Percentiles rank a stretch among this genome's conserved stretches.
Conservation (phyloP, 2,113 vertebrate genomes). For the Labeo catla region DNA sequence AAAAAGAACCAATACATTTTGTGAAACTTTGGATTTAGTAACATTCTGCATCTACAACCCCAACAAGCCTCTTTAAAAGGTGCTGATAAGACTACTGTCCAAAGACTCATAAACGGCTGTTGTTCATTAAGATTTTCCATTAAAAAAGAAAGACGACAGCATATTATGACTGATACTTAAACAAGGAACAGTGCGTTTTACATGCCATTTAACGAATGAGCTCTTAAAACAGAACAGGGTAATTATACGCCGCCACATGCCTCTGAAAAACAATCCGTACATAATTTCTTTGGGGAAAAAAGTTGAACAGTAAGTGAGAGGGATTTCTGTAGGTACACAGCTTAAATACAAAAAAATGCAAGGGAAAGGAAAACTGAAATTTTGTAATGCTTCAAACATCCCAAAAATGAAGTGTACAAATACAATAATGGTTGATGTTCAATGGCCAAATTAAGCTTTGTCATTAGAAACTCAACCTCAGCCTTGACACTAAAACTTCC, state of each 20-base stretch:
- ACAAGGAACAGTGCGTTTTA: conserved; percentile 27
- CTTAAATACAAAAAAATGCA: conserved; percentile 39
- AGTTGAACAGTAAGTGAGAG: conserved; percentile 41
- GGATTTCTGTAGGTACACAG: conserved; percentile 47
- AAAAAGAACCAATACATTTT: background rate
- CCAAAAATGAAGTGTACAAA: background rate
- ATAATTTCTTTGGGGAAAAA: conserved; percentile 45
- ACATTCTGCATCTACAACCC: background rate
- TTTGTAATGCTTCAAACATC: background rate
- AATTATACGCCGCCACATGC: conserved; percentile 49
- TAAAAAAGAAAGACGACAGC: background rate
- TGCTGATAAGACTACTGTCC: conserved; percentile 55
- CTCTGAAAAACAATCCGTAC: conserved; percentile 11
- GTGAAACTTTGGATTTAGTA: background rate
- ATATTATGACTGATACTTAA: conserved; percentile 56
- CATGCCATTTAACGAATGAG: conserved; percentile 44
- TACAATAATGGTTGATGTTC: background rate
- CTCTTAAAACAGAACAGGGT: conserved; percentile 31
- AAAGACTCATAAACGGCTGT: conserved; percentile 63
- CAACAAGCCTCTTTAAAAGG: background rate
- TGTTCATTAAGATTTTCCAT: conserved; percentile 62
- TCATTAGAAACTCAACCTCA: background rate
- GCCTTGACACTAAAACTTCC: background rate
- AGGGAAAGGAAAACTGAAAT: background rate
- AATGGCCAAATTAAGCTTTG: background rate